Conservation (phyloP, 2,113 vertebrate species). For the Leptocoma aspasia region DNA sequence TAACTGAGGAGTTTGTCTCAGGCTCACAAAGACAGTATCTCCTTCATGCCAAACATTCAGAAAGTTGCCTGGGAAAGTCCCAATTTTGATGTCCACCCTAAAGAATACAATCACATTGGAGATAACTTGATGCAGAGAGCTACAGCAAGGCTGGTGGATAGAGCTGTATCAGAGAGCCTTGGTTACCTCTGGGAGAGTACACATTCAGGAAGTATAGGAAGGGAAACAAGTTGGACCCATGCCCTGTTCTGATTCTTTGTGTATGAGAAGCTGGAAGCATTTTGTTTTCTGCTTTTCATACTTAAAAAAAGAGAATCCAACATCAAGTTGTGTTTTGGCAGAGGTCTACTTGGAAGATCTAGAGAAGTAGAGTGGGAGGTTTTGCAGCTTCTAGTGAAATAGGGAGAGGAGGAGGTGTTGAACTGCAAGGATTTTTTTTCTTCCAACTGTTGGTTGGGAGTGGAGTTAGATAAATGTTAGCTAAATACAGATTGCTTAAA, state of each 20-base stretch:
- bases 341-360: not conserved
- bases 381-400: conserved; percentile 50
- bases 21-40: not conserved
- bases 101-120: not conserved
- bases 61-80: not conserved
- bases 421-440: conserved; percentile 48
- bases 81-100: not conserved
- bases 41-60: not conserved
- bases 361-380: conserved; percentile 49
- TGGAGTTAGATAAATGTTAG: conserved; percentile 59
- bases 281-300: conserved; percentile 47
- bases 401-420: conserved; percentile 50
- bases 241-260: conserved; percentile 40
- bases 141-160: not conserved
- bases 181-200: not conserved
- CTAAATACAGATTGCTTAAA: conserved; percentile 59
- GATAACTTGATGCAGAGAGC: not conserved
- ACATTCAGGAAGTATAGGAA: not conserved
- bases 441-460: conserved; percentile 55
- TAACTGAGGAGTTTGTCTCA: not conserved
- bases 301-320: not conserved
- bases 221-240: not conserved
- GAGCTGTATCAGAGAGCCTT: not conserved
- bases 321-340: conserved; percentile 41
- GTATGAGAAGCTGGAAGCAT: conserved; percentile 8